Evolutionary conservation across 1,140 invertebrate species (phyloP), one percentile per base, ranked within the genome.

Genomic region (Lepidostoma basale): DNA sequence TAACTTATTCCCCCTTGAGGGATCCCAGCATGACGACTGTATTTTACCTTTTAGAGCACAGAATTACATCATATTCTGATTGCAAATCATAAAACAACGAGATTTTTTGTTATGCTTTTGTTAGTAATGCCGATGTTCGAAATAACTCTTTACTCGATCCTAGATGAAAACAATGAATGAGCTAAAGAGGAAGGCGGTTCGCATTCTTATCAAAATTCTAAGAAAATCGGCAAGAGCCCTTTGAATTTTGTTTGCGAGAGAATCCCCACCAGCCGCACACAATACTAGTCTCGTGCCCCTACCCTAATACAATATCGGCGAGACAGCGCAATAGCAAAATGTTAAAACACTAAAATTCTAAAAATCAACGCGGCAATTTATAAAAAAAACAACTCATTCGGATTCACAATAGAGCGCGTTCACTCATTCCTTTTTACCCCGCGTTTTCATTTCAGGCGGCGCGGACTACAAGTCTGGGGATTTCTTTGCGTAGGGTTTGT

Each of bases 171-270:
- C n/a, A 25, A 47, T 18, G 18, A 47, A 47, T 22, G 18, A 8
- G 6, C 3, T 12, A 47, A 47, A 47, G 18, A 25, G 44, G 44
- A 47, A 47, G 8, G 44, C 44, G 22, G 16, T 18, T 10, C 44
- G 44, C 23, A 47, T 10, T 6, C 22, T 3, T 12, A 25, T 47
- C 20, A 47, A 47, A 3, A 47, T 47, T 47, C 23, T 12, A 47
- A 47, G 44, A 47, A 47, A 47, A 47, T 47, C 44, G 44, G 5
- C 44, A 22, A 47, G 18, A 47, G 44, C 18, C 23, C 44, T 47
- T 47, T 22, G 44, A 47, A 22, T 47, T 1, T 22, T 47, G 44
- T 47, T 22, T 47, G 20, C 18, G 20, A 47, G 20, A 47, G 44
- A 22, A 47, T 47, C 44, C 20, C 44, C 23, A 47, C 16, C 18